These are phyloP conservation scores for Stichodactyla mertensii DNA, from an alignment of 64 coral and sea anemone genomes.

Conservation along the genomic window DNA sequence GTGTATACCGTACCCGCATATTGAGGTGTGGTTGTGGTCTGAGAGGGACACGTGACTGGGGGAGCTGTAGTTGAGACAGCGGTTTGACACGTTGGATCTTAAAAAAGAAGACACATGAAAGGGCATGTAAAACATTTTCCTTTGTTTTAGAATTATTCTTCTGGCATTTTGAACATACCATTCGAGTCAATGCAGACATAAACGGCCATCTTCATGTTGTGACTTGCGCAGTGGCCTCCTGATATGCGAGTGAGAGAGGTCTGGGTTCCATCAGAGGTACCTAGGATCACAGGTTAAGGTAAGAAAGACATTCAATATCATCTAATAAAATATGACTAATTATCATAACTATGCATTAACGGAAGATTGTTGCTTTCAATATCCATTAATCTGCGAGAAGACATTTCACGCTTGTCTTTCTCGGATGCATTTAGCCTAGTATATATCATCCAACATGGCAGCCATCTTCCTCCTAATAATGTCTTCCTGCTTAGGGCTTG, in stretches of 20 bases:
- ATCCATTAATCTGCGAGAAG: too few relatives aligned
- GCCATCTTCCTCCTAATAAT: too few relatives aligned
- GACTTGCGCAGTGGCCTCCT: conserved; percentile 57
- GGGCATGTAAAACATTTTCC: neutral
- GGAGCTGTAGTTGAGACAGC: neutral
- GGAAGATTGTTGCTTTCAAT: too few relatives aligned
- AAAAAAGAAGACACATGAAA: neutral
- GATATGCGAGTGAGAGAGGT: conserved; percentile 31
- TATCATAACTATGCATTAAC: too few relatives aligned
- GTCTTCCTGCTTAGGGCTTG: too few relatives aligned
- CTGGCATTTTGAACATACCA: conserved; percentile 25
- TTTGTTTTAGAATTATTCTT: neutral
- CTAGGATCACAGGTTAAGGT: conserved; percentile 2
- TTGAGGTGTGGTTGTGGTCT: neutral
- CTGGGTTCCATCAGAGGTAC: conserved; percentile 43
- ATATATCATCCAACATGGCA: too few relatives aligned
- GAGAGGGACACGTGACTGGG: neutral
- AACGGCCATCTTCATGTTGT: conserved; percentile 67
- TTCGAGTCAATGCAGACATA: conserved; percentile 44
- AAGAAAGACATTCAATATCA: neutral
- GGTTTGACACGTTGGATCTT: conserved; percentile 1
- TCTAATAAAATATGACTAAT: neutral
- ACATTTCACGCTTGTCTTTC: too few relatives aligned
- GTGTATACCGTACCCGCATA: neutral
- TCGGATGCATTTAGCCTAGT: too few relatives aligned